Conservation (phyloP, 2,888 invertebrate genomes). For the Drosophila monieri region DNA sequence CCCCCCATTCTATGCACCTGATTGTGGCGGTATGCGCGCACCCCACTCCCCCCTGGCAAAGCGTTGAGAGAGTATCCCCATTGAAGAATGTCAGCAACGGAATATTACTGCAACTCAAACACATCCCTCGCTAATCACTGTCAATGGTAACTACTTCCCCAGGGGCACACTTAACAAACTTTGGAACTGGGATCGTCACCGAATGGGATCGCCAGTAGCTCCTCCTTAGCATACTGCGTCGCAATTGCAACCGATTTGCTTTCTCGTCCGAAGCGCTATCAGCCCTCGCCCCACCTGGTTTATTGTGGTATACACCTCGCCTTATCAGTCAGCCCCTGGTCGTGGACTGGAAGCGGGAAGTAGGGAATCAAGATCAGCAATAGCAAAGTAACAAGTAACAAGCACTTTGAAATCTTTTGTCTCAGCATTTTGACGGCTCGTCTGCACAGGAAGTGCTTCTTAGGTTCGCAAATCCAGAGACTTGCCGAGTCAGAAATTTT, state of each 20-base stretch:
- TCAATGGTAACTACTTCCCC: conserved; percentile 35
- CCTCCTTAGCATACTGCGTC: conserved; percentile 17
- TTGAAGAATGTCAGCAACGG: conserved; percentile 37
- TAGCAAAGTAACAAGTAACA: neutral
- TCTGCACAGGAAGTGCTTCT: conserved; percentile 37
- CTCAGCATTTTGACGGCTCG: conserved; percentile 7
- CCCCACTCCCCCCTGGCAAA: conserved; percentile 5
- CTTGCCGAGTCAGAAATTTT: conserved; percentile 29
- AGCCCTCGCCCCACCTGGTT: conserved; percentile 14
- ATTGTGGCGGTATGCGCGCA: neutral
- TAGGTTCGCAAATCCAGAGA: conserved; percentile 12
- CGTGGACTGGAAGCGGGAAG: neutral
- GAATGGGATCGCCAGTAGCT: conserved; percentile 2
- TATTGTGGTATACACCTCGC: conserved; percentile 23
- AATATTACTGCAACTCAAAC: conserved; percentile 47
- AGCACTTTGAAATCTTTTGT: neutral
- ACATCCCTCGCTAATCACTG: conserved; percentile 28
- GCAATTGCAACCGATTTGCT: conserved; percentile 14
- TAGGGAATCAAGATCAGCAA: conserved; percentile 16
- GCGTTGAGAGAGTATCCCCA: neutral
- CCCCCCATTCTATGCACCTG: conserved; percentile 11
- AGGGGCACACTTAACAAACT: conserved; percentile 10
- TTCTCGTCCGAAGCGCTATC: conserved; percentile 17
- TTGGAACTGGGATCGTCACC: conserved; percentile 2
- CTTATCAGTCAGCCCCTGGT: conserved; percentile 20